Base-by-base conservation (phyloP, 2,888 invertebrate genomes). In the Xestia rhomboidea region DNA sequence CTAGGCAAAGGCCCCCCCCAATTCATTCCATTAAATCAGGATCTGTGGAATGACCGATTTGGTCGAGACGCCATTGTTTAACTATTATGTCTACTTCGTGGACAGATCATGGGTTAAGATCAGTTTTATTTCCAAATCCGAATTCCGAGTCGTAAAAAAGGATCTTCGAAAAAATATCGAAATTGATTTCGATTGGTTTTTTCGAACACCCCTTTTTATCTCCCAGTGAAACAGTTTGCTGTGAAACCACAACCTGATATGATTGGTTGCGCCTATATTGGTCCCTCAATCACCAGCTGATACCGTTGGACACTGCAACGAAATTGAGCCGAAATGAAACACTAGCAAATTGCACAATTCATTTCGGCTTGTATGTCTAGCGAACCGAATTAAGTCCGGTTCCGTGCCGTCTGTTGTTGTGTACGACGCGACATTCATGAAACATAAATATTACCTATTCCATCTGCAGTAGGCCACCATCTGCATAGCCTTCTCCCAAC, bases 301-400 rank as follows among this genome's bases (percentile, higher is more conserved):
- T 46, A 46, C 27, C 18, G 27, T 46, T 57, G 54, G 21, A 70
- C n/a, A 57, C 27, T 30, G 57, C 57, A 57, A 41, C 21, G 46
- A 81, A 49, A 76, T 81, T 60, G 57, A 60, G 30, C 46, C 81
- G n/a, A 49, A 72, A 81, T 60, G 38, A 38, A 72, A 76, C 46
- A 46, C 46, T 21, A 57, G 30, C 57, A 60, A 49, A 60, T 57
- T 76, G 38, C 60, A 34, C 41, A 73, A 72, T 27, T 51, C 60
- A 81, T 72, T 77, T 2, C 34, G n/a, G 27, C 54, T 6, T 68
- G 54, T 54, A 27, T 15, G 13, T 57, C 38, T 46, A 57, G 57
- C 71, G 46, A 38, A 38, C 54, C n/a, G 57, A n/a, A 44, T 81
- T 49, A 41, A 44, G 60, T 34, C 34, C 18, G 13, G 15, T 49